phyloP scores from a whole-genome alignment of 1,140 invertebrate species.

The Cotesia glomerata region DNA sequence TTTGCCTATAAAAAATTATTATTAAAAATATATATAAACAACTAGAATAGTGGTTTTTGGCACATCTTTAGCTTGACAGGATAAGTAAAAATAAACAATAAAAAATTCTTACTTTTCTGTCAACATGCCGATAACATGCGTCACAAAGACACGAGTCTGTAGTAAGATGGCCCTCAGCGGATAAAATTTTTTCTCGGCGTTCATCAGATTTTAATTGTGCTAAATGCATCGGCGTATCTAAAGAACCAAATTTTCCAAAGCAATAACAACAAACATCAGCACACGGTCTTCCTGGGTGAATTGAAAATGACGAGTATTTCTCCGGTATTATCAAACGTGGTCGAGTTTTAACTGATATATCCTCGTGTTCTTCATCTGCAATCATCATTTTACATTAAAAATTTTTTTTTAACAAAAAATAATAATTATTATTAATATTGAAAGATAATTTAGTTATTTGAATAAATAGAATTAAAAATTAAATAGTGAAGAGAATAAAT shows the following conservation, averaged over 20 bases:
- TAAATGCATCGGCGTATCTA: conserved; percentile 85
- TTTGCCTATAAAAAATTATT: conserved; percentile 46
- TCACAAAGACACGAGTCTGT: conserved; percentile 84
- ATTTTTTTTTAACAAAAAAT: background rate
- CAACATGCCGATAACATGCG: conserved; percentile 82
- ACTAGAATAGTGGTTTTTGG: background rate
- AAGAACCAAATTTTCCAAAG: conserved; percentile 81
- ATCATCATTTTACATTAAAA: conserved; percentile 9
- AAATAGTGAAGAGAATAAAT: too few relatives aligned
- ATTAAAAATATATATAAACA: conserved; percentile 13
- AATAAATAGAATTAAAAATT: too few relatives aligned
- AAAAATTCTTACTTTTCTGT: conserved; percentile 73
- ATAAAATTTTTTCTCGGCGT: conserved; percentile 77
- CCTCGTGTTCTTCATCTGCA: conserved; percentile 65
- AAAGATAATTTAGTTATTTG: background rate
- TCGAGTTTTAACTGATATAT: conserved; percentile 58
- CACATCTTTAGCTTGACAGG: background rate
- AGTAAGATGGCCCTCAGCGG: conserved; percentile 76
- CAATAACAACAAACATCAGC: conserved; percentile 85
- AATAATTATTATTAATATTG: background rate
- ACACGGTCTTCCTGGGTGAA: conserved; percentile 79
- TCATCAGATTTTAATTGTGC: conserved; percentile 82
- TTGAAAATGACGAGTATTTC: conserved; percentile 84
- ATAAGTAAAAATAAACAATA: conserved; percentile 48
- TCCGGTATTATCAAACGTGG: conserved; percentile 81